Conservation (phyloP, 2,113 vertebrate species). For the Hyperopisus bebe region DNA sequence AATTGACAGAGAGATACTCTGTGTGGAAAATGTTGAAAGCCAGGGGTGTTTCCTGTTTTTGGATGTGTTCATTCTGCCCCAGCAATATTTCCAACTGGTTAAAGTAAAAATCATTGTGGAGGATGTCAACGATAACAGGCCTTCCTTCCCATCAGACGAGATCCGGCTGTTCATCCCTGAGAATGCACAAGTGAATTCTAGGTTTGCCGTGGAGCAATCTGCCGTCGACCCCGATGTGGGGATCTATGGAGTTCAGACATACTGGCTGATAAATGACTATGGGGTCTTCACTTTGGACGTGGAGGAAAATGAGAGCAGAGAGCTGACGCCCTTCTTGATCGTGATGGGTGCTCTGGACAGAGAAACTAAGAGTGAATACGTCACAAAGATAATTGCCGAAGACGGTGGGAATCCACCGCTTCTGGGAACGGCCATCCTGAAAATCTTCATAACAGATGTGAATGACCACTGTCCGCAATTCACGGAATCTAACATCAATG, state of each 20-base stretch:
- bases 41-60: constrained; percentile 74
- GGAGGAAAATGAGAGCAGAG: constrained; percentile 88
- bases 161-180: constrained; percentile 79
- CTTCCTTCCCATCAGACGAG: constrained; percentile 75
- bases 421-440: constrained; percentile 81
- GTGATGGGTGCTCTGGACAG: constrained; percentile 82
- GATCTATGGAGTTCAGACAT: constrained; percentile 79
- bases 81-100: constrained; percentile 88
- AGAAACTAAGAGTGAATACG: constrained; percentile 75
- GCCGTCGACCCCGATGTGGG: constrained; percentile 81
- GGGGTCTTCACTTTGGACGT: constrained; percentile 88
- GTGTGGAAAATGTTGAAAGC: constrained; percentile 55
- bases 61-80: constrained; percentile 86
- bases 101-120: constrained; percentile 87
- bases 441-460: constrained; percentile 81
- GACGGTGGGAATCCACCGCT: constrained; percentile 84
- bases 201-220: constrained; percentile 83
- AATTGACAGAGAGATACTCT: constrained; percentile 85
- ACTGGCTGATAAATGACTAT: constrained; percentile 82
- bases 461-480: constrained; percentile 96
- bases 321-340: constrained; percentile 87
- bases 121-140: constrained; percentile 89
- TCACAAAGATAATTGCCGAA: constrained; percentile 85
- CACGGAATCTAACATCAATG: constrained; percentile 69
- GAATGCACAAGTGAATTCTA: constrained; percentile 79